These are phyloP conservation scores for Lampris incognitus DNA, from an alignment of 2,113 vertebrate genomes.

Conservation along the genomic window DNA sequence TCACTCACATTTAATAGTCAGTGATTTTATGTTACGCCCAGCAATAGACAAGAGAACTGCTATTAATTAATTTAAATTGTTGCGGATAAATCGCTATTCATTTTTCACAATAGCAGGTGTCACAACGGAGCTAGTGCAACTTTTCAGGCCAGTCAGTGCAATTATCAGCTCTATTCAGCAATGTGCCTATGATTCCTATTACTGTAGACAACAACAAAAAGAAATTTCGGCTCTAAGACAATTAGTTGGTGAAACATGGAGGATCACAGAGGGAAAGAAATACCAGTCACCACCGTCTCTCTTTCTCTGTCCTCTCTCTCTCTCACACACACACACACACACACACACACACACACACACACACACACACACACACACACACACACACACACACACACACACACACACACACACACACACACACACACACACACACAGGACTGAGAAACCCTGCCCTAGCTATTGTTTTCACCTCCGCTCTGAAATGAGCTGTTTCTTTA, in stretches of 20 bases:
- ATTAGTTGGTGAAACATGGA: conserved; percentile 8
- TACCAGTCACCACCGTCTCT: neutral
- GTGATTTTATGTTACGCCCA: neutral
- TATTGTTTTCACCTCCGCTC: conserved; percentile 77
- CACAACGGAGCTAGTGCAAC: too few relatives aligned
- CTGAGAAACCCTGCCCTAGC: conserved; percentile 50
- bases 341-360: neutral
- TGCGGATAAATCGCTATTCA: neutral
- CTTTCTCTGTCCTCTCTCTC: too few relatives aligned
- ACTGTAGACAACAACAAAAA: neutral
- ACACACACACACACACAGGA: conserved; percentile 44
- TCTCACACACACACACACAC: conserved; percentile 12
- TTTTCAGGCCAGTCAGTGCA: too few relatives aligned
- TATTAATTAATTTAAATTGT: neutral
- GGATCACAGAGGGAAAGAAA: conserved; percentile 3
- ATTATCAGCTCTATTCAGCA: too few relatives aligned
- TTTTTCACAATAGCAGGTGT: neutral
- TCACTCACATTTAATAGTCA: conserved; percentile 8
- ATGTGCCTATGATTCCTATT: neutral
- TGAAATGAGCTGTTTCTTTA: conserved; percentile 69
- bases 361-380: neutral
- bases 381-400: conserved; percentile 3
- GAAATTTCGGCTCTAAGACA: too few relatives aligned
- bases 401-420: conserved; percentile 38
- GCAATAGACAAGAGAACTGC: neutral